Base-by-base conservation (phyloP, 1,140 invertebrate species). In the Rhynchophorus ferrugineus region DNA sequence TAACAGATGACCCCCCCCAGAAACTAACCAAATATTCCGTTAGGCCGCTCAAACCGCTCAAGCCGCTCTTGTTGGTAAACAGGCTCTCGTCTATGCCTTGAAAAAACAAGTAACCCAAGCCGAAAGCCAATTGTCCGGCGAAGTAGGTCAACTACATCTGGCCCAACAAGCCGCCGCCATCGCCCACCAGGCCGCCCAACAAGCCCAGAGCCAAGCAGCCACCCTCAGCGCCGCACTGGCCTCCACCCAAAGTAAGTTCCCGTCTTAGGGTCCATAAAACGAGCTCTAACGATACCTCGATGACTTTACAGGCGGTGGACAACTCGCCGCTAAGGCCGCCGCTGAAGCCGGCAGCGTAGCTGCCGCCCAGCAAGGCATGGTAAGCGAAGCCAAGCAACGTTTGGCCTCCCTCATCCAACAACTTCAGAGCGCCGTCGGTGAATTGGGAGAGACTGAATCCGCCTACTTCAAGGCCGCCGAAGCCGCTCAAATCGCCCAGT, bases 41-140 rank as follows among this genome's bases (percentile, higher is more conserved):
- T 34, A 62, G 59, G 59, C 61, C 17, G 61, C 61, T 14, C 56
- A 57, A 41, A 60, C 61, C n/a, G 61, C 61, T 11, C 61, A 62
- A 51, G 61, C 61, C 11, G 61, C 61, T 34, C 22, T 61, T n/a
- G 61, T 62, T 6, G 61, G 61, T 14, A 61, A 61, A 56, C 61
- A 61, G 41, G 59, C 59, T 18, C 50, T 62, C 33, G 61, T 60
- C 11, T 49, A 56, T 36, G 52, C 41, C 33, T 36, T 62, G 3
- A 56, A 59, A 33, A 47, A 49, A 41, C 59, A 62, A 51, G 44
- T 62, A 13, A 13, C 17, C 9, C 53, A 62, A 21, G 61, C 61
- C 20, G 48, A 62, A 44, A 43, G 49, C 3, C 54, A 60, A 43
- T 57, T 62, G 6, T 47, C 54, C 22, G 57, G 20, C 35, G 59